phyloP scores from a whole-genome alignment of 2,888 invertebrate species.

The Zaprionus lineosus region DNA sequence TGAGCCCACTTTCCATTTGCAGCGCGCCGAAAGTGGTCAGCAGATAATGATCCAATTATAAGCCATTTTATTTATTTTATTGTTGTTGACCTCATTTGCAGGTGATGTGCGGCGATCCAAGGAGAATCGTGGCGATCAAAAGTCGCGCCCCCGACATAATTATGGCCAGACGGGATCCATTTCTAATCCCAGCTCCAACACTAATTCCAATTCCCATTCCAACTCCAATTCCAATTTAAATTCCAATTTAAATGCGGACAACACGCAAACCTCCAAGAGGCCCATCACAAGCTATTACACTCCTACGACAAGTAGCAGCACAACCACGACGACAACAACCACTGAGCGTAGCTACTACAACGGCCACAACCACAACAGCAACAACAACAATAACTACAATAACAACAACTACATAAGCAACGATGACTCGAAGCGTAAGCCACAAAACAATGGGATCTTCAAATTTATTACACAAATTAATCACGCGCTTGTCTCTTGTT shows the following conservation, averaged over 20 bases:
- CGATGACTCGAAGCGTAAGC: conserved; percentile 81
- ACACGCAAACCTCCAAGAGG: conserved; percentile 68
- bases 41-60: conserved; percentile 37
- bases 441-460: conserved; percentile 57
- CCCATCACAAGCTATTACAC: conserved; percentile 80
- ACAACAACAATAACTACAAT: conserved; percentile 59
- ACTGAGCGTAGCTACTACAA: conserved; percentile 69
- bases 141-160: conserved; percentile 77
- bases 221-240: conserved; percentile 51
- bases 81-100: conserved; percentile 49
- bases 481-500: conserved; percentile 50
- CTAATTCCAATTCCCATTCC: conserved; percentile 60
- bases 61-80: conserved; percentile 8
- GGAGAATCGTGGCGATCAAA: conserved; percentile 80
- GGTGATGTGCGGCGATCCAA: conserved; percentile 81
- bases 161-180: conserved; percentile 55
- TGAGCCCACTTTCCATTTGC: conserved; percentile 88
- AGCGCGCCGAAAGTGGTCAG: conserved; percentile 87
- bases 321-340: conserved; percentile 61
- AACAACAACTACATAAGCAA: conserved; percentile 68
- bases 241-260: conserved; percentile 43
- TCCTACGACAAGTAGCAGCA: conserved; percentile 67
- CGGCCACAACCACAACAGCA: conserved; percentile 61
- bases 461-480: conserved; percentile 62
- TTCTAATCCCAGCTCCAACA: conserved; percentile 50